Percentiles rank a stretch among this genome's conserved stretches.
These are phyloP conservation scores for Myotis planiceps DNA, from an alignment of 2,797 vertebrate genomes.

Conservation along the genomic window DNA sequence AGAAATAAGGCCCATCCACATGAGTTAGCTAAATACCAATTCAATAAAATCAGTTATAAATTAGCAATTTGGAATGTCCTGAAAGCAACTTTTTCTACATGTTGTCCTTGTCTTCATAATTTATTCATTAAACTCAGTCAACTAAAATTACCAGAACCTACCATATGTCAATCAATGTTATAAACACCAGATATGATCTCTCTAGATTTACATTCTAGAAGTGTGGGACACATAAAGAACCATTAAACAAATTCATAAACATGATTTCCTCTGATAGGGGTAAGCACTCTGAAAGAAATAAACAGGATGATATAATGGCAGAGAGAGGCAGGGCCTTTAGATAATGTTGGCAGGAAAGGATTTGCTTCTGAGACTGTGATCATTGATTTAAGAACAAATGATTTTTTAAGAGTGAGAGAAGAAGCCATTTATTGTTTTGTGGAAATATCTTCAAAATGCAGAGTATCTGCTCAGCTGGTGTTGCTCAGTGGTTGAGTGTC, in stretches of 20 bases:
- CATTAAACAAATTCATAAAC: background rate
- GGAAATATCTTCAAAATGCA: background rate
- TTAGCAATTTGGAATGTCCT: background rate
- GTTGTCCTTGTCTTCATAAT: background rate
- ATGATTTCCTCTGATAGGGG: background rate
- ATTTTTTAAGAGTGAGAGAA: background rate
- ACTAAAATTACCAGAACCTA: background rate
- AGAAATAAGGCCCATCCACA: background rate
- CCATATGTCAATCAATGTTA: background rate
- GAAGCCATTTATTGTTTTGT: background rate
- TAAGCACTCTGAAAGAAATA: background rate
- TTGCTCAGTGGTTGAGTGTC: too few relatives aligned
- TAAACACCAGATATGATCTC: background rate
- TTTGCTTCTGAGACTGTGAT: background rate
- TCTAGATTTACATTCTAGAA: background rate
- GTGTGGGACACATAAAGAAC: background rate
- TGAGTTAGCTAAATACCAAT: background rate
- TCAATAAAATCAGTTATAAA: background rate
- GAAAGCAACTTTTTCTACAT: background rate
- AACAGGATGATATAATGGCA: background rate
- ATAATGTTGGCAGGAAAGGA: background rate
- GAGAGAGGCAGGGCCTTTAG: background rate
- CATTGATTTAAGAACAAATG: background rate
- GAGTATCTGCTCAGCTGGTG: background rate
- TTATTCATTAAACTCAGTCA: background rate